Evolutionary conservation across 1,140 invertebrate genomes (phyloP).

Genomic region (Drosophila chauvacae): DNA sequence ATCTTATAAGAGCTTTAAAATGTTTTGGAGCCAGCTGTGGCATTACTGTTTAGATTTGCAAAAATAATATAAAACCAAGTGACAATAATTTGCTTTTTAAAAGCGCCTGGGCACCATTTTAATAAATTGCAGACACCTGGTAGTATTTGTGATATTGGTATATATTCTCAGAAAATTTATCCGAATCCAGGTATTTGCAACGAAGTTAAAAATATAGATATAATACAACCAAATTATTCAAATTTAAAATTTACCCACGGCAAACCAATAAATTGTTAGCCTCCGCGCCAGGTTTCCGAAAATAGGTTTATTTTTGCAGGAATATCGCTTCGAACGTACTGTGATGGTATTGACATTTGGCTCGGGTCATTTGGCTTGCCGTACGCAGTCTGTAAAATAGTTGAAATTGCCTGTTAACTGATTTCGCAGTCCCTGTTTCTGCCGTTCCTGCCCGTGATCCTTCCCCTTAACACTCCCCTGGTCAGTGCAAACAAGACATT

Average conservation of each 20-base stretch:
- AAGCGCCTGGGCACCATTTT: background rate
- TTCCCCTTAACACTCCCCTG: background rate
- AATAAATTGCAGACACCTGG: background rate
- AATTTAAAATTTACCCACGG: background rate
- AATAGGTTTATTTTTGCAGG: background rate
- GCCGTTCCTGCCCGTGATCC: too few relatives aligned
- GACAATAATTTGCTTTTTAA: background rate
- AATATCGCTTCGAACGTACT: conserved; percentile 20
- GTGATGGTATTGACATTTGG: conserved; percentile 79
- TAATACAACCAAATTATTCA: too few relatives aligned
- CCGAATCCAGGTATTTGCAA: background rate
- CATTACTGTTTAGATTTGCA: background rate
- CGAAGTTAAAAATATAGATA: too few relatives aligned
- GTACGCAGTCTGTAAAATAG: conserved; percentile 72
- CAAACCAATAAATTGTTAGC: background rate
- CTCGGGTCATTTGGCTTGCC: conserved; percentile 70
- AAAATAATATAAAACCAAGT: background rate
- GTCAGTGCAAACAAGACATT: conserved; percentile 54
- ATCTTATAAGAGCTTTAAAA: too few relatives aligned
- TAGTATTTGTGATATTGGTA: too few relatives aligned
- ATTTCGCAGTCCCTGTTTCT: conserved; percentile 40
- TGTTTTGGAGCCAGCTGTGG: too few relatives aligned
- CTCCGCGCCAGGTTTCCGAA: background rate
- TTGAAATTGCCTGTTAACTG: conserved; percentile 80
- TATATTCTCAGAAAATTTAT: too few relatives aligned